Conservation (phyloP, 2,113 vertebrate genomes). For the Galemys pyrenaicus region DNA sequence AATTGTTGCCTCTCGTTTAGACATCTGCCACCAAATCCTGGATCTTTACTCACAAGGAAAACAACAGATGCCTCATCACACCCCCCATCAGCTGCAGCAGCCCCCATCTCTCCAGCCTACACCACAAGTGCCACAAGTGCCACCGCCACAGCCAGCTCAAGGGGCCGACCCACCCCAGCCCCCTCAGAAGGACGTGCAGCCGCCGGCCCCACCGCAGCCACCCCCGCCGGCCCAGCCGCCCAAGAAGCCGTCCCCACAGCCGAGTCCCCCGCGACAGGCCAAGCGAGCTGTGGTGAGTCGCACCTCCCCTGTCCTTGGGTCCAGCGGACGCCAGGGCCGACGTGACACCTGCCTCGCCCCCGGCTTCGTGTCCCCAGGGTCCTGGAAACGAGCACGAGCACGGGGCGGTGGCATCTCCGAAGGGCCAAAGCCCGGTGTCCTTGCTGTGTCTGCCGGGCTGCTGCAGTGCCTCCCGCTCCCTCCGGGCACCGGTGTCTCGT, state of each 20-base stretch:
- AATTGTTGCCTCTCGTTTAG: slow-evolving; percentile 77
- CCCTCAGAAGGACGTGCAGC: slow-evolving; percentile 82
- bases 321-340: too few species aligned
- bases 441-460: accelerated
- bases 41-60: slow-evolving; percentile 99
- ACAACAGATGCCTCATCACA: slow-evolving; percentile 97
- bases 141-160: slow-evolving; percentile 80
- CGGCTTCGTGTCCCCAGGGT: accelerated
- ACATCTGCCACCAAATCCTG: slow-evolving; percentile 99
- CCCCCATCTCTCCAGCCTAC: slow-evolving; percentile 86
- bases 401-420: neutral
- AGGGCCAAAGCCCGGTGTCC: neutral
- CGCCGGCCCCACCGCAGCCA: slow-evolving; percentile 72
- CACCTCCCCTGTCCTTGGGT: neutral
- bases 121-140: slow-evolving; percentile 83
- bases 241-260: neutral
- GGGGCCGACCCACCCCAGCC: slow-evolving; percentile 81
- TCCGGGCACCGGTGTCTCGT: neutral
- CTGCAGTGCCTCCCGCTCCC: accelerated
- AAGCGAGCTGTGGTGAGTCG: slow-evolving; percentile 93
- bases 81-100: slow-evolving; percentile 90
- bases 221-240: slow-evolving; percentile 69
- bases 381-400: neutral
- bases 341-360: too few species aligned
- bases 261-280: neutral